Evolutionary conservation across 2,888 invertebrate species (phyloP), one percentile per base, ranked within the genome.

Genomic region (Rhynchonema sp.): DNA sequence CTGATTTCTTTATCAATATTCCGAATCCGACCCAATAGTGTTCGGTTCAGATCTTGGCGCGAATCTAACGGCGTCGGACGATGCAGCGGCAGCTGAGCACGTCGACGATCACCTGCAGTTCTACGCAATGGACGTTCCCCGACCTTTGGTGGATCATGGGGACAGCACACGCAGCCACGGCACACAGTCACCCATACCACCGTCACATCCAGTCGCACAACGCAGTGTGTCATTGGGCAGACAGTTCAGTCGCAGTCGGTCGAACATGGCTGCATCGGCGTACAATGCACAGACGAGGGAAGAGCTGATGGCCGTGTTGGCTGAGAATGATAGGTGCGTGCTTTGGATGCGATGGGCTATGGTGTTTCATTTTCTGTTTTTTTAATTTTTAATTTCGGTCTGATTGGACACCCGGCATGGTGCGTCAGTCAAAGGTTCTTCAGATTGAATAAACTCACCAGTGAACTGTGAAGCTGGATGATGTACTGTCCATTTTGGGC

Each of bases 381-480:
- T 38, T 38, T 38, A 17, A 23, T 3, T 23, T 49, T 49, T 17
- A 17, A 49, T 49, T 75, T 30, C 67, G 84, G 82, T 67, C 74
- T 86, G 62, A 78, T 84, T 63, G 83, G 85, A 67, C 86, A 87
- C 65, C 75, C 88, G 30, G 66, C n/a, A n/a, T n/a, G n/a, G n/a
- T n/a, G n/a, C n/a, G n/a, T n/a, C n/a, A n/a, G n/a, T n/a, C n/a
- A n/a, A n/a, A n/a, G n/a, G n/a, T n/a, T n/a, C n/a, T n/a, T n/a
- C n/a, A n/a, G n/a, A n/a, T n/a, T n/a, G n/a, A n/a, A n/a, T n/a
- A n/a, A n/a, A n/a, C n/a, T n/a, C n/a, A n/a, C n/a, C n/a, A n/a
- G n/a, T n/a, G n/a, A n/a, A n/a, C n/a, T n/a, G n/a, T n/a, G n/a
- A n/a, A n/a, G n/a, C n/a, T n/a, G n/a, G n/a, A n/a, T n/a, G n/a